These are phyloP conservation scores for Amphiprion ocellaris DNA, from an alignment of 2,113 vertebrate species.

Conservation along the genomic window DNA sequence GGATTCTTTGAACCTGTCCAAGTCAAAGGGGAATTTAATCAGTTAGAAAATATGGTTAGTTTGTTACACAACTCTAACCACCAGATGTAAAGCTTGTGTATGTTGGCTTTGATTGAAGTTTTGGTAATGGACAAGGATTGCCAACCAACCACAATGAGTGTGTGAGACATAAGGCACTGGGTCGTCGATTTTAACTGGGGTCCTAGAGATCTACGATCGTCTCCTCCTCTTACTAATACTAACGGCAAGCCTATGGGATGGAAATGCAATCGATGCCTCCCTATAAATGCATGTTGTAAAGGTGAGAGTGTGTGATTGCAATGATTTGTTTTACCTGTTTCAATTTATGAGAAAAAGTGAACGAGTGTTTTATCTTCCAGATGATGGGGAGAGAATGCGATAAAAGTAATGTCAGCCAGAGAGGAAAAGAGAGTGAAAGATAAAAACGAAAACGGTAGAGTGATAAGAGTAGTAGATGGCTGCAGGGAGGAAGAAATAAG, in stretches of 20 bases:
- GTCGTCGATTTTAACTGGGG: constrained; percentile 63
- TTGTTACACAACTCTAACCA: constrained; percentile 29
- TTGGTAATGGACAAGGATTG: constrained; percentile 49
- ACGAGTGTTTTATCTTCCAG: constrained; percentile 60
- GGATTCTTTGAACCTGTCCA: constrained; percentile 43
- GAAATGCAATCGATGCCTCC: constrained; percentile 55
- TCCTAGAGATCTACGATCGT: constrained; percentile 63
- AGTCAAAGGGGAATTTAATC: constrained; percentile 40
- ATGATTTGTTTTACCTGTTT: constrained; percentile 70
- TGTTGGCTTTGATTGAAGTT: constrained; percentile 48
- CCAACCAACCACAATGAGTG: constrained; percentile 39
- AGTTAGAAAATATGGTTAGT: constrained; percentile 52
- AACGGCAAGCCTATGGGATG: constrained; percentile 51
- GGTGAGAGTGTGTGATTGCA: constrained; percentile 64
- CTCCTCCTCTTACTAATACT: constrained; percentile 57
- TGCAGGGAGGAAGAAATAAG: constrained; percentile 11
- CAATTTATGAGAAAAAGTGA: constrained; percentile 61
- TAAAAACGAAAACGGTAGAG: constrained; percentile 35
- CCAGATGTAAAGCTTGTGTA: constrained; percentile 19
- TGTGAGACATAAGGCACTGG: constrained; percentile 47
- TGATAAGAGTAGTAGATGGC: constrained; percentile 25
- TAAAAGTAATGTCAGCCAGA: constrained; percentile 37
- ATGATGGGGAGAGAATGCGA: constrained; percentile 34
- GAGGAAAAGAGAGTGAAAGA: constrained; percentile 18
- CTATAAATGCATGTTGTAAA: constrained; percentile 69